Evolutionary conservation across 2,888 invertebrate species (phyloP).

Genomic region (Agrochola litura): DNA sequence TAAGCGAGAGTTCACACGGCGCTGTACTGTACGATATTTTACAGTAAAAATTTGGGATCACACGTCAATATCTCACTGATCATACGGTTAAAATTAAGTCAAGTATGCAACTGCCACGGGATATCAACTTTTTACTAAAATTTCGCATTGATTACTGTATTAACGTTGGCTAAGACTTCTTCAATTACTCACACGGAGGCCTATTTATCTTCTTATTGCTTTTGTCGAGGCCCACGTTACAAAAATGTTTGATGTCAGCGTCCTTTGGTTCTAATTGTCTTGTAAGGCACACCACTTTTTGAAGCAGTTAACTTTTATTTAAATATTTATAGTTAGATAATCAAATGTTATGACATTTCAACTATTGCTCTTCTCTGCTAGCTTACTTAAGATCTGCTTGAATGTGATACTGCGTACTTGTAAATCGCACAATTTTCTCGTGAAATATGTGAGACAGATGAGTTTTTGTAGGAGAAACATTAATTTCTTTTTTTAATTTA

Average conservation of each 20-base stretch:
- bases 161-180: not conserved
- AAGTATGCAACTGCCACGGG: not conserved
- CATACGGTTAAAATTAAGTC: not conserved
- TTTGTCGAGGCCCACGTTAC: constrained; percentile 1
- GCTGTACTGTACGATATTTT: not conserved
- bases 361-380: constrained; percentile 33
- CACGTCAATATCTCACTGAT: not conserved
- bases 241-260: not conserved
- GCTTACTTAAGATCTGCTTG: constrained; percentile 32
- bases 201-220: not conserved
- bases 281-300: not conserved
- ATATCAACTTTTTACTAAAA: not conserved
- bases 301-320: constrained; percentile 10
- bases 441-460: not conserved
- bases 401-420: constrained; percentile 3
- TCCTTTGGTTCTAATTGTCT: constrained; percentile 6
- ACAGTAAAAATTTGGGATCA: not conserved
- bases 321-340: constrained; percentile 17
- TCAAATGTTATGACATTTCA: constrained; percentile 18
- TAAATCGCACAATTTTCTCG: constrained; percentile 10
- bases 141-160: not conserved
- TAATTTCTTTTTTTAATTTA: constrained; percentile 9
- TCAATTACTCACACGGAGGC: constrained; percentile 1
- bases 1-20: not conserved
- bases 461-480: not conserved